These are phyloP conservation scores for Moxostoma hubbsi DNA, from an alignment of 2,797 vertebrate genomes.

Conservation along the genomic window DNA sequence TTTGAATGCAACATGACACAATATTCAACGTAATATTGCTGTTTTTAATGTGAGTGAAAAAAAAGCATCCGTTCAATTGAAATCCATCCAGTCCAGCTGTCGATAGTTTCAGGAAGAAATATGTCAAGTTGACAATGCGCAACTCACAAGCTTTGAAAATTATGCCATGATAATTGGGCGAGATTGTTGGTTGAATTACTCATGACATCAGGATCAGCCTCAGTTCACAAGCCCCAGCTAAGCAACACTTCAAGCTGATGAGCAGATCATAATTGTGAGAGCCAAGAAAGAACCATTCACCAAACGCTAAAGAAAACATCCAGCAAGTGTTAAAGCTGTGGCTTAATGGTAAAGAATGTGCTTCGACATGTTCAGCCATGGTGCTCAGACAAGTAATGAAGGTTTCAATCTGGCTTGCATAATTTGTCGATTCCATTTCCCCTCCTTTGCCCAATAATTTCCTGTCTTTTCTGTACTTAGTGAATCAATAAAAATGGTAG, in stretches of 20 bases:
- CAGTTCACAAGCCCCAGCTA: neutral
- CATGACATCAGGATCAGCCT: conserved; percentile 12
- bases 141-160: neutral
- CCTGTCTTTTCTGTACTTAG: too few species aligned
- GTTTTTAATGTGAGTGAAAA: neutral
- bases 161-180: neutral
- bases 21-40: neutral
- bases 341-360: too few species aligned
- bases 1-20: neutral
- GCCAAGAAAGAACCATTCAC: neutral
- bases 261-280: neutral
- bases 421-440: too few species aligned
- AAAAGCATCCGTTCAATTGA: conserved; percentile 3
- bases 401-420: too few species aligned
- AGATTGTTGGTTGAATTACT: neutral
- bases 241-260: neutral
- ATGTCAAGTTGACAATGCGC: conserved; percentile 1
- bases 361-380: too few species aligned
- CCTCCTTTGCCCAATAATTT: too few species aligned
- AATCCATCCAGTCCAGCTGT: neutral
- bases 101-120: neutral
- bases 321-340: neutral
- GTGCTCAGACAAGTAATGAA: too few species aligned
- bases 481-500: too few species aligned
- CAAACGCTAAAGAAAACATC: conserved; percentile 4